A percentile compares a stretch with the other conserved stretches of the same genome.
These are phyloP conservation scores for Paramormyrops kingsleyae DNA, from an alignment of 2,113 vertebrate species.

Conservation along the genomic window DNA sequence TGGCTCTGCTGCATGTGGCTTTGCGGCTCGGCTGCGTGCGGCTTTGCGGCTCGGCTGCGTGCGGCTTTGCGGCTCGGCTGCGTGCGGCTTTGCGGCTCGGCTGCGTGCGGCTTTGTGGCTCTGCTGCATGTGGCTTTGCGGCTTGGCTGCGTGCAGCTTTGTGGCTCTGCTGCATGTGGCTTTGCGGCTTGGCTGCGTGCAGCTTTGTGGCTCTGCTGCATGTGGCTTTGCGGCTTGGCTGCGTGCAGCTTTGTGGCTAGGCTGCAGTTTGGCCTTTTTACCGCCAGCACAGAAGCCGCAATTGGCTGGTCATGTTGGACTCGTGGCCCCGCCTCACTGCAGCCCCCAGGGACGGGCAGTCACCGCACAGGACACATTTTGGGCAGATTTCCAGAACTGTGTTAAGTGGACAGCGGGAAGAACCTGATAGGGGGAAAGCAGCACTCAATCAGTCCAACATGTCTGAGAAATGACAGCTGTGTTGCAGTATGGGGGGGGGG, in stretches of 20 bases:
- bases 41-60: too few relatives aligned
- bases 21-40: too few relatives aligned
- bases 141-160: constrained; percentile 29
- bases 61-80: background rate
- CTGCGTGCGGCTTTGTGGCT: background rate
- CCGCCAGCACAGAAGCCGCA: constrained; percentile 45
- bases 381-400: constrained; percentile 58
- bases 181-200: fast-evolving
- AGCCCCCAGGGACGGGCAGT: constrained; percentile 32
- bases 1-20: too few relatives aligned
- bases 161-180: constrained; percentile 7
- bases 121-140: background rate
- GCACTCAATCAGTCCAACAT: constrained; percentile 59
- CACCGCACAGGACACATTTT: constrained; percentile 33
- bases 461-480: constrained; percentile 43
- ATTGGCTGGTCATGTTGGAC: constrained; percentile 37
- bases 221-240: too few relatives aligned
- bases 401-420: constrained; percentile 61
- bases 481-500: constrained; percentile 42
- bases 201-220: too few relatives aligned
- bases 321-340: constrained; percentile 7
- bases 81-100: constrained; percentile 14
- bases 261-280: constrained; percentile 34
- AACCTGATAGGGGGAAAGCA: constrained; percentile 59
- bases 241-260: constrained; percentile 1